phyloP scores from a whole-genome alignment of 1,140 invertebrate genomes.

The Agraylea sexmaculata region DNA sequence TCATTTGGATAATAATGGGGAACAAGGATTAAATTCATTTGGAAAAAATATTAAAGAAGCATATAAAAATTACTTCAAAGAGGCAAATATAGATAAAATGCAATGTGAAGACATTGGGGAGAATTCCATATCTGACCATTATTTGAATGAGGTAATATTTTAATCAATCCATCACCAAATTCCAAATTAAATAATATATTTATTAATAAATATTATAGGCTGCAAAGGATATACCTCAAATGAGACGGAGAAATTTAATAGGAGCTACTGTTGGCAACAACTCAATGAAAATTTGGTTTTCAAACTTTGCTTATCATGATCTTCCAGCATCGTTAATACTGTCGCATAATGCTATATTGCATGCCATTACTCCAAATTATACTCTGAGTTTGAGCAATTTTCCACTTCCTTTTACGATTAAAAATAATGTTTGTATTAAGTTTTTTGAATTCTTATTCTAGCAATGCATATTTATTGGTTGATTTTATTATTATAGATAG shows the following conservation, averaged over 20 bases:
- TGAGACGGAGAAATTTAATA: constrained; percentile 35
- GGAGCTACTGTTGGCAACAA: constrained; percentile 33
- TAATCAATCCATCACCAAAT: no score
- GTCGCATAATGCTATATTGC: constrained; percentile 49
- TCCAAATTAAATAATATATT: no score
- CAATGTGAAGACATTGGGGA: constrained; percentile 27
- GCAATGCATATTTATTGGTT: constrained; percentile 6
- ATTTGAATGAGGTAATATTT: constrained; percentile 32
- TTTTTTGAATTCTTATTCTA: constrained; percentile 4
- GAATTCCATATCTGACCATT: constrained; percentile 29
- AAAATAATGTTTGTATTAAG: constrained; percentile 28
- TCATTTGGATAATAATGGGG: constrained; percentile 19
- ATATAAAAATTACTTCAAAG: constrained; percentile 33
- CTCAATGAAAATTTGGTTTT: constrained; percentile 45
- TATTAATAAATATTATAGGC: constrained; percentile 9
- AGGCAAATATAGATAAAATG: constrained; percentile 25
- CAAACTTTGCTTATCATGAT: constrained; percentile 57
- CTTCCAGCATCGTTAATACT: constrained; percentile 50
- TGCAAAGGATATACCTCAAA: constrained; percentile 18
- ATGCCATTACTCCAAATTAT: constrained; percentile 26
- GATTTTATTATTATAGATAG: constrained; percentile 25
- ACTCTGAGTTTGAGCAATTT: constrained; percentile 52
- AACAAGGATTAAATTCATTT: constrained; percentile 25
- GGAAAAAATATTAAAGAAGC: constrained; percentile 24
- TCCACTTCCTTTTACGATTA: constrained; percentile 49